These are phyloP conservation scores for Labia minor DNA, from an alignment of 2,888 invertebrate genomes.

Conservation along the genomic window DNA sequence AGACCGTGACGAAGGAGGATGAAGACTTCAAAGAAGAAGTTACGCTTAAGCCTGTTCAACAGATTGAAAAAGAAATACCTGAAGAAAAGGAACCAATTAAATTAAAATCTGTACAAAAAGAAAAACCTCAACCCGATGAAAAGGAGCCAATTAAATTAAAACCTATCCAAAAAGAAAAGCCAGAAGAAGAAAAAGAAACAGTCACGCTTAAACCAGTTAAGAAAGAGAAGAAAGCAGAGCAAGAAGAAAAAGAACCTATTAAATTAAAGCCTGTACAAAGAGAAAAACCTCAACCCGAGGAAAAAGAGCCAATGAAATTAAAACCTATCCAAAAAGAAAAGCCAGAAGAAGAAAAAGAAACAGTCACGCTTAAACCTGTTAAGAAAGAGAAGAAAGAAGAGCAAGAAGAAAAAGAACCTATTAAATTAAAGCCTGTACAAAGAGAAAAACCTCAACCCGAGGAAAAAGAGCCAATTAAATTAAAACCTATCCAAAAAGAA, in stretches of 20 bases:
- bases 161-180: slow-evolving; percentile 21
- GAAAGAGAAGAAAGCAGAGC: slow-evolving; percentile 27
- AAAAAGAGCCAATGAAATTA: slow-evolving; percentile 26
- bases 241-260: slow-evolving; percentile 25
- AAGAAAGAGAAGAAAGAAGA: slow-evolving; percentile 24
- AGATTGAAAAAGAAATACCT: not conserved
- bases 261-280: slow-evolving; percentile 25
- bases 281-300: slow-evolving; percentile 26
- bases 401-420: slow-evolving; percentile 26
- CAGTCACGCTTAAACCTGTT: slow-evolving; percentile 27
- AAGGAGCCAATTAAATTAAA: slow-evolving; percentile 14
- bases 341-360: slow-evolving; percentile 29
- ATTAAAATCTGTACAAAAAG: slow-evolving; percentile 31
- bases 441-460: slow-evolving; percentile 21
- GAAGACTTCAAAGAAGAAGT: slow-evolving; percentile 20
- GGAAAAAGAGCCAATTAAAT: slow-evolving; percentile 24
- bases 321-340: slow-evolving; percentile 28
- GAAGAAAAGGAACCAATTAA: slow-evolving; percentile 26
- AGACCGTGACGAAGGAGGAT: slow-evolving; percentile 8
- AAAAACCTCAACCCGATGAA: slow-evolving; percentile 26
- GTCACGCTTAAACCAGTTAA: slow-evolving; percentile 20
- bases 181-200: slow-evolving; percentile 19
- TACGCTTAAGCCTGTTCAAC: slow-evolving; percentile 30
- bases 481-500: slow-evolving; percentile 23
- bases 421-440: slow-evolving; percentile 18